Conservation (phyloP, 1,140 invertebrate genomes). For the Mamestra configurata region DNA sequence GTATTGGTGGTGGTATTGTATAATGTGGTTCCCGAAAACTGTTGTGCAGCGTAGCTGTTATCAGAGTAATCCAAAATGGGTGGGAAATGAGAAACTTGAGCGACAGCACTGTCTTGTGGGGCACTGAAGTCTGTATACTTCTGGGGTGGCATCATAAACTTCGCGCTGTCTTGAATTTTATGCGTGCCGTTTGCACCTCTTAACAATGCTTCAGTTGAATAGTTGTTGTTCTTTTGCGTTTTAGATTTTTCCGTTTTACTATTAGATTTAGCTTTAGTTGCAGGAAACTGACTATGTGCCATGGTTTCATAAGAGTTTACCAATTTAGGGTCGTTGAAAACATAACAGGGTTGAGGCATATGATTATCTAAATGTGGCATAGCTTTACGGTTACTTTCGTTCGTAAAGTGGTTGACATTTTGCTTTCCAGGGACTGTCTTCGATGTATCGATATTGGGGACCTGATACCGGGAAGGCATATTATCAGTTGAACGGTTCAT, state of each 20-base stretch:
- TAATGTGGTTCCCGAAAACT: constrained; percentile 80
- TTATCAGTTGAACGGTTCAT: constrained; percentile 84
- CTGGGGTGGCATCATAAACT: constrained; percentile 75
- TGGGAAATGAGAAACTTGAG: constrained; percentile 84
- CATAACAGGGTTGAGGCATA: constrained; percentile 74
- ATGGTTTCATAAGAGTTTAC: constrained; percentile 72
- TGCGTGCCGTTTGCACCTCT: constrained; percentile 79
- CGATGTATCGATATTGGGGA: constrained; percentile 64
- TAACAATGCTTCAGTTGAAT: constrained; percentile 83
- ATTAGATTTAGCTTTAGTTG: constrained; percentile 73
- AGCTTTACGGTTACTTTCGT: constrained; percentile 71
- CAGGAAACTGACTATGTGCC: constrained; percentile 66
- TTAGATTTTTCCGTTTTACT: constrained; percentile 79
- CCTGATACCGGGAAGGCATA: constrained; percentile 73
- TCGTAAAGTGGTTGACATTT: constrained; percentile 65
- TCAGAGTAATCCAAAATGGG: constrained; percentile 83
- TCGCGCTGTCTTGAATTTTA: constrained; percentile 74
- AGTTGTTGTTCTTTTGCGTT: constrained; percentile 82
- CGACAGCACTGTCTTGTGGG: constrained; percentile 75
- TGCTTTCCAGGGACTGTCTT: constrained; percentile 72
- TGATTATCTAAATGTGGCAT: constrained; percentile 69
- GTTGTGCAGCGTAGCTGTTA: constrained; percentile 78
- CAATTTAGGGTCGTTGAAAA: constrained; percentile 77
- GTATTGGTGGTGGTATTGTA: constrained; percentile 84
- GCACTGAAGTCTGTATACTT: constrained; percentile 79